Conservation (phyloP, 2,888 invertebrate genomes). For the Corythucha ciliata region DNA sequence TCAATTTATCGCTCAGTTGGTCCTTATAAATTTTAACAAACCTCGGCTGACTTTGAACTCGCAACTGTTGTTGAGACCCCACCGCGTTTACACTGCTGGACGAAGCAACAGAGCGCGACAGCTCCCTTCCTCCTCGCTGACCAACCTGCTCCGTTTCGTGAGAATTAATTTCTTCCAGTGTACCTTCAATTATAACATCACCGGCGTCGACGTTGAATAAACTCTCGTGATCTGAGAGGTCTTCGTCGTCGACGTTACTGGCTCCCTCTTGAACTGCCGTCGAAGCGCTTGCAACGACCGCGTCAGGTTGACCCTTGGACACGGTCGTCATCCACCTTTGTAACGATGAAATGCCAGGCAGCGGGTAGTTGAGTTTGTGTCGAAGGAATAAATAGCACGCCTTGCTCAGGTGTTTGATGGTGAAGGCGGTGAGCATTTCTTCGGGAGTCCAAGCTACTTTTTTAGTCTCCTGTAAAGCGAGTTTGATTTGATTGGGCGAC, state of each 20-base stretch:
- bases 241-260: constrained; percentile 16
- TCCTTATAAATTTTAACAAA: too few species aligned
- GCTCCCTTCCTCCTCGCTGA: constrained; percentile 1
- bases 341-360: constrained; percentile 21
- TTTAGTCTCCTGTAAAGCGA: constrained; percentile 18
- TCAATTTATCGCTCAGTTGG: too few species aligned
- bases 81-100: too few species aligned
- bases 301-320: constrained; percentile 12
- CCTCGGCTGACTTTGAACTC: too few species aligned
- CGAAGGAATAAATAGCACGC: constrained; percentile 19
- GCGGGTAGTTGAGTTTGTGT: constrained; percentile 23
- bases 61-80: too few species aligned
- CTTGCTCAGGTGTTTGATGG: constrained; percentile 23
- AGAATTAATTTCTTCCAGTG: constrained; percentile 20
- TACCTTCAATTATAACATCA: constrained; percentile 19
- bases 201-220: constrained; percentile 5
- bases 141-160: constrained; percentile 3
- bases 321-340: constrained; percentile 22
- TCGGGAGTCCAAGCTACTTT: constrained; percentile 23
- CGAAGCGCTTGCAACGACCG: not conserved
- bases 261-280: constrained; percentile 6
- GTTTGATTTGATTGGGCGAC: constrained; percentile 23
- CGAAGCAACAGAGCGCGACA: too few species aligned
- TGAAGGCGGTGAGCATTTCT: constrained; percentile 23
- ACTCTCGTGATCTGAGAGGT: constrained; percentile 15